Evolutionary conservation across 2,113 vertebrate species (phyloP).

Genomic region (Balaeniceps rex): DNA sequence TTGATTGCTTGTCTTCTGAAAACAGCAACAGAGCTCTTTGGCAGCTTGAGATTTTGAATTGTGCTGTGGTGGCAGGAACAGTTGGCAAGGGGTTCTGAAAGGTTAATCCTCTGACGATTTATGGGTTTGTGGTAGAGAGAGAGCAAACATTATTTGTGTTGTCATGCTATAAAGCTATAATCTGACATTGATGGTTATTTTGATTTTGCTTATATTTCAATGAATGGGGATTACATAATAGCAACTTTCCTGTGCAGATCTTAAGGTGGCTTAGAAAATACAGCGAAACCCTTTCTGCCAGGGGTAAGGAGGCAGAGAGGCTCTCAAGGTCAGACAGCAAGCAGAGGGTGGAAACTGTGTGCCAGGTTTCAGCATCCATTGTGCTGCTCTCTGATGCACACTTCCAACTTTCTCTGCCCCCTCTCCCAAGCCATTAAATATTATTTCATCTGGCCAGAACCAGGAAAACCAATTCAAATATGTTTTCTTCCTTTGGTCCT

Average conservation of each 20-base stretch:
- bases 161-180: conserved; percentile 50
- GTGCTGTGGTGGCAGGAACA: conserved; percentile 56
- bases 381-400: background rate
- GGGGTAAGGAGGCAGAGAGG: background rate
- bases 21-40: conserved; percentile 47
- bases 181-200: conserved; percentile 60
- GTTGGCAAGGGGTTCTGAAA: conserved; percentile 55
- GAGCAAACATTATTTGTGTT: conserved; percentile 49
- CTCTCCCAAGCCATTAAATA: background rate
- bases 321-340: background rate
- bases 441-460: background rate
- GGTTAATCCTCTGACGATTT: conserved; percentile 59
- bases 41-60: conserved; percentile 60
- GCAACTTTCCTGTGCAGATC: background rate
- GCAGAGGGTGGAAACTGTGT: background rate
- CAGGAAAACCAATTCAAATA: background rate
- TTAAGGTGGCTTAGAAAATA: background rate
- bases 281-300: background rate
- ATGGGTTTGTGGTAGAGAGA: conserved; percentile 38
- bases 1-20: conserved; percentile 54
- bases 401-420: background rate
- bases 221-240: conserved; percentile 30
- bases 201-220: conserved; percentile 54
- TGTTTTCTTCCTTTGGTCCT: background rate
- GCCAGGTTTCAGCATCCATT: background rate